Conservation (phyloP, 2,797 vertebrate genomes). For the Muraenolepis orangiensis region DNA sequence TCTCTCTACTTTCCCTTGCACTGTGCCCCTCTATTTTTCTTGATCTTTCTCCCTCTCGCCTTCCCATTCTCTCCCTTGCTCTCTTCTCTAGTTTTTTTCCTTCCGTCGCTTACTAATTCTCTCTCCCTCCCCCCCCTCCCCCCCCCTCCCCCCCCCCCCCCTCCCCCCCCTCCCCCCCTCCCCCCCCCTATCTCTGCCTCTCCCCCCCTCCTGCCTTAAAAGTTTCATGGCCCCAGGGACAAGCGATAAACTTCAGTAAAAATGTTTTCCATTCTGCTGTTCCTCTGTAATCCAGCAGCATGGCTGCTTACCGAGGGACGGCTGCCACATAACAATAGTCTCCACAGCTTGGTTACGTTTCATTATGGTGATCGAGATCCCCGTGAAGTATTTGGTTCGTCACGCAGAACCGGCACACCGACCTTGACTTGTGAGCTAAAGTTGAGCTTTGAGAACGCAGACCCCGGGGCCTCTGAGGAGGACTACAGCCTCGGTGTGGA, state of each 20-base stretch:
- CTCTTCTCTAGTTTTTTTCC: too few relatives aligned
- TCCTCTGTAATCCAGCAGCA: constrained; percentile 22
- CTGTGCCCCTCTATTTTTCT: not conserved
- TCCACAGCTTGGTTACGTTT: not conserved
- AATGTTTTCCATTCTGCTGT: constrained; percentile 39
- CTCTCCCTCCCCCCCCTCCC: too few relatives aligned
- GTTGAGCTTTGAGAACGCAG: not conserved
- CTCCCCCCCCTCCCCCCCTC: too few relatives aligned
- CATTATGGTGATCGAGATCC: not conserved
- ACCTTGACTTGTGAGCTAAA: not conserved
- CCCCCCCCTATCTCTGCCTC: constrained; percentile 33
- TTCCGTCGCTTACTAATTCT: constrained; percentile 39
- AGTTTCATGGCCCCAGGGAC: constrained; percentile 53
- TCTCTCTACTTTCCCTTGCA: too few relatives aligned
- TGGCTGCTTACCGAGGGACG: not conserved
- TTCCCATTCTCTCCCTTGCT: not conserved
- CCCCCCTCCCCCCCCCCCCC: too few relatives aligned
- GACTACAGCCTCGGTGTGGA: not conserved
- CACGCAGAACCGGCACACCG: not conserved
- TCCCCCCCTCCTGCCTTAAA: constrained; percentile 62
- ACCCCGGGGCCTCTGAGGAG: not conserved
- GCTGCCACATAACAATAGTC: not conserved
- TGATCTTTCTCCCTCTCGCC: constrained; percentile 59
- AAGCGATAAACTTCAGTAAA: constrained; percentile 44
- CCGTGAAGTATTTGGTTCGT: not conserved